phyloP scores from a whole-genome alignment of 2,113 vertebrate genomes.

The Mola mola region DNA sequence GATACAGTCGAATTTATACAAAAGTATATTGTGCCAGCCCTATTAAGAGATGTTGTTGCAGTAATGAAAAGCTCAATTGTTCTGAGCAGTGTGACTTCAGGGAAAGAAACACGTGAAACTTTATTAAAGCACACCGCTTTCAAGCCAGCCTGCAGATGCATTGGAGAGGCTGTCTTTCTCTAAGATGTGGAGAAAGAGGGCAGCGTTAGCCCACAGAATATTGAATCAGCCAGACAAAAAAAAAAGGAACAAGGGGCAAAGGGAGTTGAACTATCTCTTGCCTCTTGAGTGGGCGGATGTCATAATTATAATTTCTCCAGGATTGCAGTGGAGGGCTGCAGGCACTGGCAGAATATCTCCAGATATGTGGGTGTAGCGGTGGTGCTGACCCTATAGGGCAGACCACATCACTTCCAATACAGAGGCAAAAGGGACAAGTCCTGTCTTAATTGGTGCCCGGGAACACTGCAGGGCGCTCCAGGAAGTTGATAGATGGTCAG shows the following conservation, averaged over 20 bases:
- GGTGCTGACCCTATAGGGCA: constrained; percentile 64
- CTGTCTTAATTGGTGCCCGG: constrained; percentile 67
- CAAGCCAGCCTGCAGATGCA: constrained; percentile 38
- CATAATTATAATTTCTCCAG: constrained; percentile 71
- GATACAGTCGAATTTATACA: no score
- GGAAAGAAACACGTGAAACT: constrained; percentile 23
- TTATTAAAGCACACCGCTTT: constrained; percentile 29
- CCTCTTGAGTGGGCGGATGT: constrained; percentile 67
- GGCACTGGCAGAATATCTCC: constrained; percentile 50
- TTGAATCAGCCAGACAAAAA: constrained; percentile 54
- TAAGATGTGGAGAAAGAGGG: constrained; percentile 19
- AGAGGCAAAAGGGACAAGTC: constrained; percentile 53
- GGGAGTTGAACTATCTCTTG: constrained; percentile 64
- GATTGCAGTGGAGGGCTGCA: constrained; percentile 45
- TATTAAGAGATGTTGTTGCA: no score
- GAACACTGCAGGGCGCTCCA: constrained; percentile 49
- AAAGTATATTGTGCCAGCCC: no score
- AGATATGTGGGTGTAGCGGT: constrained; percentile 65
- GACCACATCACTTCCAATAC: constrained; percentile 67
- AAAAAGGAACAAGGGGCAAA: constrained; percentile 44
- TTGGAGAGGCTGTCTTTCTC: constrained; percentile 19
- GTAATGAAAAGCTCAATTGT: no score
- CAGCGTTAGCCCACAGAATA: constrained; percentile 41
- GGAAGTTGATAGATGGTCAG: constrained; percentile 36
- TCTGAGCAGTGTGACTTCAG: constrained; percentile 19